Base-by-base conservation (phyloP, 1,140 invertebrate genomes). In the Harlomillsia oculata region DNA sequence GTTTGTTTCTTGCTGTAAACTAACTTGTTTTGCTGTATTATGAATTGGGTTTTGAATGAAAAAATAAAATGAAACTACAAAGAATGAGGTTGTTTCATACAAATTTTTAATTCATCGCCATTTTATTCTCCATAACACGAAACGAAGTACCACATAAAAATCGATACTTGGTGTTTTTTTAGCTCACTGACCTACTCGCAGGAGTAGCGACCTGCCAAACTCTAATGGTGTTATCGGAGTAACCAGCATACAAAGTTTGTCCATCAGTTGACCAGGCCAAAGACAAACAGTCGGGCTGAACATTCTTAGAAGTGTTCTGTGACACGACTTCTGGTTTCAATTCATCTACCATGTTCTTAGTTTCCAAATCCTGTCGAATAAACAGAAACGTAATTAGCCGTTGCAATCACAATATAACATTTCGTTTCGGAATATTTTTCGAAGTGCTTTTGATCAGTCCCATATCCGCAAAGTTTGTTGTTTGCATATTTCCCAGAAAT, bases 201-300 rank as follows among this genome's bases (percentile, higher is more conserved):
- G 53, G 56, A 43, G 59, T 53, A 21, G 85, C 88, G 66, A 99
- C 95, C 78, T 97, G 93, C 95, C 95, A 99, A 43, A 99, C 94
- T 72, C 97, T 80, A 72, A 99, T 99, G 44, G 84, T 84, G 72
- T 96, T 97, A 74, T 99, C 97, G 26, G 93, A 95, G 77, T 98
- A 99, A 44, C 97, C 97, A 73, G 96, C 95, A 73, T 97, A 99
- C 60, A 99, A 76, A 32, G 95, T 99, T 75, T 98, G 92, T 62
- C 97, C 97, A 77, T 99, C 96, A 48, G 89, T 90, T 56, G 95
- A 98, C 97, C 97, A 99, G 6, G 97, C 94, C 65, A 99, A 78
- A 13, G 93, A 99, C 49, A 96, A 80, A 76, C 97, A 99, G 70
- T 96, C 85, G 29, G 95, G 92, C 66, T 89, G 87, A 65, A 92